Conservation (phyloP, 1,140 invertebrate genomes). For the Bombus picipes region DNA sequence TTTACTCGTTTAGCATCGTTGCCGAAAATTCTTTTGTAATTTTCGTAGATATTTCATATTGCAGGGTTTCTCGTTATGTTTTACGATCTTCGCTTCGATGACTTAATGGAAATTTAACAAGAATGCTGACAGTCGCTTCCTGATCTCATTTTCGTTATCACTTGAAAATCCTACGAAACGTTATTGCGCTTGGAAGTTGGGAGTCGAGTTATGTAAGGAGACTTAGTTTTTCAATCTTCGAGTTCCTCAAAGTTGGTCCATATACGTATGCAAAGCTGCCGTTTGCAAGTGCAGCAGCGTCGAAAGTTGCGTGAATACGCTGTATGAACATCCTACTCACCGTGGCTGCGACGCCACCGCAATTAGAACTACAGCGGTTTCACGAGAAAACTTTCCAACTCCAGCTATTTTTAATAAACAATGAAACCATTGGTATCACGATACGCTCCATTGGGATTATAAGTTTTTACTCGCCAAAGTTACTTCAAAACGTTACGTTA, state of each 20-base stretch:
- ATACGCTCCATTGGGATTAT: background rate
- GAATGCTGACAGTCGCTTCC: constrained; percentile 22
- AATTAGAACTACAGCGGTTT: constrained; percentile 24
- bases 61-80: constrained; percentile 30
- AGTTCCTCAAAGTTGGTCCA: constrained; percentile 33
- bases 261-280: constrained; percentile 47
- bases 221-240: constrained; percentile 55
- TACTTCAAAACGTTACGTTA: background rate
- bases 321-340: background rate
- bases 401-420: constrained; percentile 45
- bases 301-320: constrained; percentile 34
- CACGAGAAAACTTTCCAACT: constrained; percentile 9
- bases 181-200: constrained; percentile 37
- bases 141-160: constrained; percentile 48
- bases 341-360: background rate
- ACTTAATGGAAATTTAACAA: constrained; percentile 46
- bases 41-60: background rate
- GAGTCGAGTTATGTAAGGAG: constrained; percentile 48
- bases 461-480: background rate
- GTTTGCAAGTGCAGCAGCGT: constrained; percentile 14
- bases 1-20: too few species aligned
- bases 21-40: too few species aligned
- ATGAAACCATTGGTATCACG: background rate
- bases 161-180: constrained; percentile 47
- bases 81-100: constrained; percentile 20